Base-by-base conservation (phyloP, 1,140 invertebrate species). In the Pygmarrhopalites habei region DNA sequence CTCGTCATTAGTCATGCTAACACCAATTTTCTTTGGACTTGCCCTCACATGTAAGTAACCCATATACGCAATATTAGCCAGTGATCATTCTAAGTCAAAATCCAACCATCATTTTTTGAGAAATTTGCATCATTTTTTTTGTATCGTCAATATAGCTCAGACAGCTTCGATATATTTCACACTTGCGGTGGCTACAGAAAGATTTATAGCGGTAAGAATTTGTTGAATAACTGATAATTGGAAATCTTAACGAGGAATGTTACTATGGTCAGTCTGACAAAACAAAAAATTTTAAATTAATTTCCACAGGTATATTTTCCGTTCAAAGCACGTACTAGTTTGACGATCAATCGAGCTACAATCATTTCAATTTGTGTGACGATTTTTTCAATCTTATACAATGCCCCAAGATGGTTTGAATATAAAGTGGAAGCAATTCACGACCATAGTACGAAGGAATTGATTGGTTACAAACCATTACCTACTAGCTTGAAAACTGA, bases 91-190 rank as follows among this genome's bases (percentile, higher is more conserved):
- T n/a, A n/a, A n/a, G n/a, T n/a, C n/a, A n/a, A n/a, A n/a, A n/a
- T n/a, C n/a, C n/a, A n/a, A n/a, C 32, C 32, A 35, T 15, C 32
- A 15, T 35, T 35, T n/a, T n/a, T n/a, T n/a, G n/a, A n/a, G n/a
- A n/a, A n/a, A n/a, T n/a, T n/a, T n/a, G n/a, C n/a, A n/a, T n/a
- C n/a, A n/a, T n/a, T 35, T 35, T 35, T 35, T 35, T 7, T 35
- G 5, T 35, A 15, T 35, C 32, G 5, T 35, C 32, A 35, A 35
- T 29, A 15, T 46, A 66, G 65, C 52, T 49, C 62, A 91, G 74
- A 94, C 92, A 44, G 90, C 90, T 29, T 92, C 90, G n/a, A 90
- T 95, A 49, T 98, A 95, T 79, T 82, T 96, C 65, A 97, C 94
- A 1, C 83, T 97, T 51, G 90, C 90, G 1, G 94, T 98, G 39